Conservation (phyloP, 30 jellyfish, hydroid and myxozoan species). For the Nemopilema nomurai region DNA sequence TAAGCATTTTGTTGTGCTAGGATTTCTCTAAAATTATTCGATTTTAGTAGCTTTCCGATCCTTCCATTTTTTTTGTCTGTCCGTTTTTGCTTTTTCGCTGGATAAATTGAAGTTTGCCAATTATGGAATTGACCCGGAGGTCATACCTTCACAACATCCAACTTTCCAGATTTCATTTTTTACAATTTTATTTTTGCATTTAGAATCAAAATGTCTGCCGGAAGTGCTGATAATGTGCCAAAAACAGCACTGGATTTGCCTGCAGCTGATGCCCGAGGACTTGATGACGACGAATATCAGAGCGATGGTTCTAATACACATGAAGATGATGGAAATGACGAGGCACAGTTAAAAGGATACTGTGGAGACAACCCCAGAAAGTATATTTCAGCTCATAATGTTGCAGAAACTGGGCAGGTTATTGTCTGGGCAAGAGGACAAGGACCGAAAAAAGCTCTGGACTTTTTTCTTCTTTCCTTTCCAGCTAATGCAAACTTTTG, state of each 20-base stretch:
- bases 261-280: too few species aligned
- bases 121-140: not conserved
- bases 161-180: not conserved
- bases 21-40: not conserved
- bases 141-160: not conserved
- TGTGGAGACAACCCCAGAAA: slow-evolving; percentile 12
- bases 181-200: too few species aligned
- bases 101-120: not conserved
- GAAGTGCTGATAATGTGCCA: slow-evolving; percentile 3
- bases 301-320: too few species aligned
- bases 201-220: not conserved
- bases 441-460: slow-evolving; percentile 17
- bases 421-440: slow-evolving; percentile 21
- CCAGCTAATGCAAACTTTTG: slow-evolving; percentile 4
- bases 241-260: too few species aligned
- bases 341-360: slow-evolving; percentile 3
- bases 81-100: not conserved
- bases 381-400: slow-evolving; percentile 17
- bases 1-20: not conserved
- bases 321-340: not conserved
- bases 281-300: too few species aligned
- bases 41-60: not conserved
- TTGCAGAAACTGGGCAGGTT: slow-evolving; percentile 20
- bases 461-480: slow-evolving; percentile 8
- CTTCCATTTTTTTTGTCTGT: not conserved